A percentile compares a stretch with the other conserved stretches of the same genome.
Conservation (phyloP, 2,888 invertebrate genomes). For the Oligia latruncula region DNA sequence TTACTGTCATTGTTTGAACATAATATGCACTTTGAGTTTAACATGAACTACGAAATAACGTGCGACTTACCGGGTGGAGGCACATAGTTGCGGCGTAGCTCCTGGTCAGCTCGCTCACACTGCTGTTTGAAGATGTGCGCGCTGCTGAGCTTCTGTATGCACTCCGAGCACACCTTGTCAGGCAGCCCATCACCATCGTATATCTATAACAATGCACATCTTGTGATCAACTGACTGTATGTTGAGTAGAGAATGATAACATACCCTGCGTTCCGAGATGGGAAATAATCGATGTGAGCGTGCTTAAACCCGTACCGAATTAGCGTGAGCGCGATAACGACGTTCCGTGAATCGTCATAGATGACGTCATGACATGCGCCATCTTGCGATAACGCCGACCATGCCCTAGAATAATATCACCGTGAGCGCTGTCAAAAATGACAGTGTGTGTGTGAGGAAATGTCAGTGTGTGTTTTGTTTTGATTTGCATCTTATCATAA, state of each 20-base stretch:
- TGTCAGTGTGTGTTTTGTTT: too few species aligned
- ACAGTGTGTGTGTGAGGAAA: too few species aligned
- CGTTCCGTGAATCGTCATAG: too few species aligned
- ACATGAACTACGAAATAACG: neutral
- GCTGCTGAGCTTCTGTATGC: constrained; percentile 87
- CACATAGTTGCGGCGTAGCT: constrained; percentile 85
- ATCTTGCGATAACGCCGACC: too few species aligned
- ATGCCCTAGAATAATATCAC: too few species aligned
- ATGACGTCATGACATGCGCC: too few species aligned
- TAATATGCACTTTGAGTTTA: neutral
- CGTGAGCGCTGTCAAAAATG: too few species aligned
- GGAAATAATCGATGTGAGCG: too few species aligned
- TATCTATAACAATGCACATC: constrained; percentile 74
- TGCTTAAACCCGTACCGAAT: too few species aligned
- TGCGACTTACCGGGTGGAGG: constrained; percentile 80
- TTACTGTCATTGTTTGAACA: constrained; percentile 15
- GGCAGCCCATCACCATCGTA: constrained; percentile 88
- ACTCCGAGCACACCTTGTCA: constrained; percentile 88
- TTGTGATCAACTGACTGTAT: neutral
- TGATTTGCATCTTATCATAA: too few species aligned
- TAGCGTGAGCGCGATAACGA: too few species aligned
- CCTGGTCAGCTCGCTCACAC: constrained; percentile 87
- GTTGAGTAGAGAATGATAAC: neutral
- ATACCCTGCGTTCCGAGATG: too few species aligned
- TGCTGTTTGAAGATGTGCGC: constrained; percentile 89